Percentiles rank a stretch among this genome's conserved stretches.
Evolutionary conservation across 1,140 invertebrate species (phyloP).

Genomic region (Formica selysi): DNA sequence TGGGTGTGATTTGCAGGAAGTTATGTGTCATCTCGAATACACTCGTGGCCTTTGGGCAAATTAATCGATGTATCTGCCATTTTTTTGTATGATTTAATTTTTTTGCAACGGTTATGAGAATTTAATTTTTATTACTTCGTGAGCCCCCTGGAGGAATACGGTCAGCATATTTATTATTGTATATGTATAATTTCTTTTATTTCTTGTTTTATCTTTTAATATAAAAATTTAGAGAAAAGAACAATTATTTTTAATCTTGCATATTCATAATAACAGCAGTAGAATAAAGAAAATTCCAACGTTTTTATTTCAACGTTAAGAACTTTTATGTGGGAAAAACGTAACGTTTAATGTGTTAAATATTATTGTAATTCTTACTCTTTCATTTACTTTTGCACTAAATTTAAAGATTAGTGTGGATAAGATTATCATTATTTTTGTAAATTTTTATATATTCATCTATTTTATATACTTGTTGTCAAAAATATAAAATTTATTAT

Average conservation of each 20-base stretch:
- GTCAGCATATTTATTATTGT: not conserved
- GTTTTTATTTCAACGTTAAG: constrained; percentile 6
- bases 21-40: constrained; percentile 51
- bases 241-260: not conserved
- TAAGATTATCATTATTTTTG: not conserved
- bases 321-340: not conserved
- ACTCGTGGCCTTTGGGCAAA: constrained; percentile 29
- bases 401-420: not conserved
- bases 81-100: constrained; percentile 24
- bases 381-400: not conserved
- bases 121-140: not conserved
- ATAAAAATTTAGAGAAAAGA: not conserved
- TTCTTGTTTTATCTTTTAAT: constrained; percentile 22
- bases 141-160: not conserved
- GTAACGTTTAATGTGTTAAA: not conserved
- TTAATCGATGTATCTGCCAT: constrained; percentile 13
- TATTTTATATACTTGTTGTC: not conserved
- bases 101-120: constrained; percentile 3
- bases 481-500: not conserved
- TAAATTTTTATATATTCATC: not conserved
- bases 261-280: not conserved
- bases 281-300: not conserved
- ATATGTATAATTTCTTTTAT: not conserved
- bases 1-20: constrained; percentile 38
- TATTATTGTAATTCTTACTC: not conserved